A percentile compares a stretch with the other conserved stretches of the same genome.
These are phyloP conservation scores for Emydoidea blandingii DNA, from an alignment of 2,797 vertebrate genomes.

Conservation along the genomic window DNA sequence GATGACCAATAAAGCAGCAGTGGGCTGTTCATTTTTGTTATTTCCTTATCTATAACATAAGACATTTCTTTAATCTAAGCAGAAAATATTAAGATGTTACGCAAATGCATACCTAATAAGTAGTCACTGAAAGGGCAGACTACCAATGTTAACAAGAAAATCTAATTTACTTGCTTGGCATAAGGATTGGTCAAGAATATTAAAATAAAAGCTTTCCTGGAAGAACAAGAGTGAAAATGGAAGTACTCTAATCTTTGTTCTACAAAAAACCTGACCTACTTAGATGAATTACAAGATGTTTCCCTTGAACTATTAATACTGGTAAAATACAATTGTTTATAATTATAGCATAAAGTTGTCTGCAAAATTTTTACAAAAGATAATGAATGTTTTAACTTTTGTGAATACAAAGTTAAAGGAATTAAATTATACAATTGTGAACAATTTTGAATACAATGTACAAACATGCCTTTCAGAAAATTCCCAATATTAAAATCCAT, in stretches of 20 bases:
- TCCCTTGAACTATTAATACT: slow-evolving; percentile 15
- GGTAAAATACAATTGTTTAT: not conserved
- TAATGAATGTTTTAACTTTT: slow-evolving; percentile 3
- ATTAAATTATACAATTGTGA: not conserved
- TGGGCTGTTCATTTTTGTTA: slow-evolving; percentile 77
- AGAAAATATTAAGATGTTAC: slow-evolving; percentile 82
- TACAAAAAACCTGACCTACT: slow-evolving; percentile 86
- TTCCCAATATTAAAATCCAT: not conserved
- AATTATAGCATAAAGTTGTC: not conserved
- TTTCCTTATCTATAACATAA: slow-evolving; percentile 78
- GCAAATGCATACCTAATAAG: slow-evolving; percentile 62
- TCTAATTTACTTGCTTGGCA: slow-evolving; percentile 86
- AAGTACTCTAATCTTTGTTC: slow-evolving; percentile 89
- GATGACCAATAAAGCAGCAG: slow-evolving; percentile 78
- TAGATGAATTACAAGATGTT: slow-evolving; percentile 70
- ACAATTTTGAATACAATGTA: not conserved
- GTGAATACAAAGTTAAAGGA: not conserved
- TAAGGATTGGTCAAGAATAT: slow-evolving; percentile 81
- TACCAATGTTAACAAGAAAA: slow-evolving; percentile 84
- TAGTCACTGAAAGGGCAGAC: slow-evolving; percentile 64
- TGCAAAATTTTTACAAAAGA: not conserved
- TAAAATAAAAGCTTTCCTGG: slow-evolving; percentile 82
- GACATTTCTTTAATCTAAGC: slow-evolving; percentile 85
- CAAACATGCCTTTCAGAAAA: not conserved
- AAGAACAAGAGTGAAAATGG: slow-evolving; percentile 81